Base-by-base conservation (phyloP, 2,113 vertebrate species). In the Channa maculata region DNA sequence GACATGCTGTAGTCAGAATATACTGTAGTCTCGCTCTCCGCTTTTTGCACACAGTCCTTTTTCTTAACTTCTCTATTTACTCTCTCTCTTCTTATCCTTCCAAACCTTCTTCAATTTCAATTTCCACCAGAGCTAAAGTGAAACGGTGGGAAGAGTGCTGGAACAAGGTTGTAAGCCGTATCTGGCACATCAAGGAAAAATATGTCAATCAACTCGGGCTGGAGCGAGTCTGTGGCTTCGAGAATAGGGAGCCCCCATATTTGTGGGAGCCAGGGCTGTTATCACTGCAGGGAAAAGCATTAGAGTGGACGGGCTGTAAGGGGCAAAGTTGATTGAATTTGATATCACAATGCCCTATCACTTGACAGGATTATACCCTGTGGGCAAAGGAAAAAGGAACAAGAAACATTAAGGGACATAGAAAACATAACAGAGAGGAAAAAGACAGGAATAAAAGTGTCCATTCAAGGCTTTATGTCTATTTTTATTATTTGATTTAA, bases 151-250 rank as follows among this genome's bases (percentile, higher is more conserved):
- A 74, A 78, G 51, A 83, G 69, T 13, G n/a, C 38, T 57, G 78
- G 64, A 63, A 77, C 72, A 75, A 74, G 71, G 72, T 66, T 77
- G 71, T 5, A 3, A 67, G 76, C 71, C 79, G 74, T 88, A 89
- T 91, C 88, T 84, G 78, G 75, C 84, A 86, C 82, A 89, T 89
- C 80, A 67, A 81, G 80, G 78, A 75, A 91, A 88, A 90, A 89
- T 84, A 84, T 65, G 87, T 89, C 91, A 89, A 86, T 91, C 84
- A 88, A 77, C 87, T 82, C 60, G 64, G 80, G 57, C 69, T 14
- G 67, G 59, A 69, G 59, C 36, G 24, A 8, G 39, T 78, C 79
- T 87, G 54, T 52, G 59, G 71, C 68, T 75, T 82, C 60, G 71
- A 83, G 80, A 88, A 73, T 43, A 58, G 77, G 58, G 77, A 82